These are phyloP conservation scores for Parazoanthus darwini DNA, from an alignment of 92 coral and sea anemone species.

Conservation along the genomic window DNA sequence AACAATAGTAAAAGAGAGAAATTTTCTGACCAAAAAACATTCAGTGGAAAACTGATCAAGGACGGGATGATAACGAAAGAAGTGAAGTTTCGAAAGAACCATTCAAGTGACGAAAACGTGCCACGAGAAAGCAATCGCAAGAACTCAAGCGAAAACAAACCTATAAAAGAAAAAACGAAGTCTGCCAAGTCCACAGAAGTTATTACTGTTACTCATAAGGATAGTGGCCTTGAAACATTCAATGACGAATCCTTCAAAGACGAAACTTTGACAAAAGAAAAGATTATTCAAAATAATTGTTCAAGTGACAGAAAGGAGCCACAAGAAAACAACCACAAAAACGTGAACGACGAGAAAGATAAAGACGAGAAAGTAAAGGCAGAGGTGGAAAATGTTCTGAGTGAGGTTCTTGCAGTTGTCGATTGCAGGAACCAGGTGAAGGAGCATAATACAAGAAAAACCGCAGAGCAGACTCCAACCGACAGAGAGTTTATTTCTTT, in stretches of 20 bases:
- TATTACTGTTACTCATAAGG: too few relatives aligned
- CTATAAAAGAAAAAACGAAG: too few relatives aligned
- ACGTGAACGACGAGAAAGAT: background rate
- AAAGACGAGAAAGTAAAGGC: background rate
- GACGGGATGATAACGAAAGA: background rate
- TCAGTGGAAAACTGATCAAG: background rate
- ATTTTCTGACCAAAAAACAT: background rate
- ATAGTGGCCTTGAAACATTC: too few relatives aligned
- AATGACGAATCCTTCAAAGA: background rate
- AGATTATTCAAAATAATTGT: background rate
- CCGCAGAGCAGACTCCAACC: constrained; percentile 2
- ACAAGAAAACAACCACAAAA: background rate
- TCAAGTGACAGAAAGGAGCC: background rate
- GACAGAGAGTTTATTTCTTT: constrained; percentile 30
- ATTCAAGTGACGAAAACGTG: background rate
- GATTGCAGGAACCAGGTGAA: background rate
- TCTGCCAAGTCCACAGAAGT: too few relatives aligned
- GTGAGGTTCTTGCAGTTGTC: constrained; percentile 27
- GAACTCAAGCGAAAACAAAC: too few relatives aligned
- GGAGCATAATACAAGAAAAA: background rate
- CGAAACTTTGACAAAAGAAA: background rate
- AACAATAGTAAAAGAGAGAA: background rate
- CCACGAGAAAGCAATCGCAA: background rate
- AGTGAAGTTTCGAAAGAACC: background rate
- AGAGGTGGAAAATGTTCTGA: constrained; percentile 26